A percentile compares a stretch with the other conserved stretches of the same genome.
phyloP scores from a whole-genome alignment of 2,888 invertebrate species.

The Eumerus sabulonum region DNA sequence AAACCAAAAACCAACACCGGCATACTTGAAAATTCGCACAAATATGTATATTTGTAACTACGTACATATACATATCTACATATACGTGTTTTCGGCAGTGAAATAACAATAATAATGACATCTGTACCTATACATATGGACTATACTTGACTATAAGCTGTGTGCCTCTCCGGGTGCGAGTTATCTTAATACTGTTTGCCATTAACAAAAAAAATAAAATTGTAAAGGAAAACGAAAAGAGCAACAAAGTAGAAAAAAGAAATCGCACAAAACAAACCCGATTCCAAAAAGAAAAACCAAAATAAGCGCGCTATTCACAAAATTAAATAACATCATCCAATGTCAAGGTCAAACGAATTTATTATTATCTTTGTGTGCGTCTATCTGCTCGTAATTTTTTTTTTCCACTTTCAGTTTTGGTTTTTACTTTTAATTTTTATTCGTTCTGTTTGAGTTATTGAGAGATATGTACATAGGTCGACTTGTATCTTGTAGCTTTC shows the following conservation, averaged over 20 bases:
- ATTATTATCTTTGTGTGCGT: slow-evolving; percentile 51
- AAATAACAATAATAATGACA: slow-evolving; percentile 44
- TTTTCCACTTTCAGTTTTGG: slow-evolving; percentile 21
- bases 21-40: too few relatives aligned
- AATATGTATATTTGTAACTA: too few relatives aligned
- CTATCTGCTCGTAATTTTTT: not conserved
- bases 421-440: slow-evolving; percentile 14
- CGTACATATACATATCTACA: slow-evolving; percentile 32
- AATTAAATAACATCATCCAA: slow-evolving; percentile 69
- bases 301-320: slow-evolving; percentile 57
- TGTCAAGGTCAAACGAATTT: slow-evolving; percentile 69
- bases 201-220: slow-evolving; percentile 23
- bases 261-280: too few relatives aligned
- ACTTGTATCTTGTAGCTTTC: slow-evolving; percentile 5
- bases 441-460: slow-evolving; percentile 25
- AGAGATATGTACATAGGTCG: not conserved
- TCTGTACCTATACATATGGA: slow-evolving; percentile 21
- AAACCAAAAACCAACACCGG: too few relatives aligned
- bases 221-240: slow-evolving; percentile 36
- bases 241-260: too few relatives aligned
- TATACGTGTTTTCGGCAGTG: too few relatives aligned
- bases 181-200: slow-evolving; percentile 43
- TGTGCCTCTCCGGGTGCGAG: slow-evolving; percentile 36
- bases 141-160: slow-evolving; percentile 25
- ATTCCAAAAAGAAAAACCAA: slow-evolving; percentile 34